These are phyloP conservation scores for Camptogramma bilineatum DNA, from an alignment of 2,888 invertebrate genomes.

Conservation along the genomic window DNA sequence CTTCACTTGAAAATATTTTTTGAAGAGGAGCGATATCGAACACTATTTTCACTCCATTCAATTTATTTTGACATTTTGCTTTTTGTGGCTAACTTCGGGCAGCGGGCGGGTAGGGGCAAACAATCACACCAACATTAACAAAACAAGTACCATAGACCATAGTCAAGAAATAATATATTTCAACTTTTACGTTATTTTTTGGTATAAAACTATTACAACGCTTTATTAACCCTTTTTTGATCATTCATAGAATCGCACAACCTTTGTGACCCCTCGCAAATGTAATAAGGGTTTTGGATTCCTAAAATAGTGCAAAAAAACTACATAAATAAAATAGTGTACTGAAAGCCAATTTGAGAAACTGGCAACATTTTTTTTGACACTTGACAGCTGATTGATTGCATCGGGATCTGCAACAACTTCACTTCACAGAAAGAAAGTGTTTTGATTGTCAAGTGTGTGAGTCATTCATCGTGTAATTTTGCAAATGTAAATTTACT, in stretches of 20 bases:
- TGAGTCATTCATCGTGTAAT: conserved; percentile 21
- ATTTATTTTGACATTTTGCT: conserved; percentile 71
- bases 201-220: no score
- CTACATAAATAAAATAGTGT: no score
- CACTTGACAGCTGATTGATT: conserved; percentile 24
- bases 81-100: conserved; percentile 35
- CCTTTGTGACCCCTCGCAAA: no score
- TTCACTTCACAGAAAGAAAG: conserved; percentile 15
- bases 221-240: no score
- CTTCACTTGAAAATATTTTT: conserved; percentile 71
- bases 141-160: conserved; percentile 7
- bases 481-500: neutral
- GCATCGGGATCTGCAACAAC: conserved; percentile 9
- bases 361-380: conserved; percentile 13
- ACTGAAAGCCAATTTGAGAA: neutral
- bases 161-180: neutral
- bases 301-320: no score
- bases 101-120: neutral
- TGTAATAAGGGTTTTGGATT: no score
- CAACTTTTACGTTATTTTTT: no score
- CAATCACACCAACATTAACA: conserved; percentile 52
- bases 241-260: no score
- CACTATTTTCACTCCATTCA: conserved; percentile 70
- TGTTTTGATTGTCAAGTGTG: conserved; percentile 14
- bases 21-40: conserved; percentile 50